Evolutionary conservation across 2,113 vertebrate genomes (phyloP), one percentile per base, ranked within the genome.

Genomic region (Damaliscus lunatus): DNA sequence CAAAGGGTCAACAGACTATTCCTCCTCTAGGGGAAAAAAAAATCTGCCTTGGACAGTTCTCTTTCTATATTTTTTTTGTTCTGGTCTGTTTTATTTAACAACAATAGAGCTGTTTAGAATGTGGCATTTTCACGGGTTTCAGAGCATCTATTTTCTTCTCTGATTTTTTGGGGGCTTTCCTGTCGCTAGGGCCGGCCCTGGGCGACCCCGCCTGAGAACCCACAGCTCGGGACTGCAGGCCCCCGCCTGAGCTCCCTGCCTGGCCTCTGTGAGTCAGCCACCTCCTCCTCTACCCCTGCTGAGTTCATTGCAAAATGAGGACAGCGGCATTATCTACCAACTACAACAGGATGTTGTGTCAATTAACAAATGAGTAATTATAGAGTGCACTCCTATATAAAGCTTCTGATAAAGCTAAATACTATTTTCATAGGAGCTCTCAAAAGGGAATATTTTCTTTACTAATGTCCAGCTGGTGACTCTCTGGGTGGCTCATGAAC

Each of bases 321-420:
- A 9, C 50, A 23, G 17, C 17, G 62, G 78, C 78, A 92, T 86
- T 78, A 85, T 13, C 50, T 89, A 55, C 67, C 33, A 36, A 81
- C 85, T 57, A 95, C 85, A 46, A 86, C 93, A 93, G 91, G 96
- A 91, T 95, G 78, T 55, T 31, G 36, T n/a, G 13, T 57, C 64
- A 95, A 95, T 74, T 64, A 89, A 52, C 82, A 83, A 94, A 67
- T 74, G 64, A 85, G 43, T 97, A 80, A 86, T 95, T 96, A 91
- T 7, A 89, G 85, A 33, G 77, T 16, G 7, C 27, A 19, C 57
- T 27, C 91, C 46, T 55, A 23, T 13, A 7, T n/a, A 62, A 40
- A 92, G 40, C 78, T 50, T 62, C 74, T 14, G 59, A 83, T 86
- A 88, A 82, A 92, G 36, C 81, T 95, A 88, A 80, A 52, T 92